Base-by-base conservation (phyloP, 2,888 invertebrate genomes). In the Troides helena region DNA sequence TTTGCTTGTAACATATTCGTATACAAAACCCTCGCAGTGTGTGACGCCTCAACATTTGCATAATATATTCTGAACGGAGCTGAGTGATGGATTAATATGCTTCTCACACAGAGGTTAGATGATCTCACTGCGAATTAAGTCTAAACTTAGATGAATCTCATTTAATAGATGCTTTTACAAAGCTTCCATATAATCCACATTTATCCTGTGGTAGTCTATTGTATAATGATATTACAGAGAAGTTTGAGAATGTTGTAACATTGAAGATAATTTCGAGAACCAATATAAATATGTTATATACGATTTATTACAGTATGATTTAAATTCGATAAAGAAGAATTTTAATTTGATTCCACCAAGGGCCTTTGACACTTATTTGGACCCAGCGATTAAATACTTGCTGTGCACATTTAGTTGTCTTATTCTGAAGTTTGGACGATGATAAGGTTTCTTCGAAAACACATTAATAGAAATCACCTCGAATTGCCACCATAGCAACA, bases 1-100 rank as follows among this genome's bases (percentile, higher is more conserved):
- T 50, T 60, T 63, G 59, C 60, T 59, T 63, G 67, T 67, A 50
- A 53, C 62, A 66, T 61, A 30, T 21, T 56, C 46, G 21, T 46
- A 64, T 60, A 61, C 61, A 50, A 62, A 46, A 18, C 60, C 14
- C 14, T 36, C n/a, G 57, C 63, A 63, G 62, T 68, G 5, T 53
- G 74, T 64, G 72, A 73, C 70, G 58, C 69, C 53, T 70, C 67
- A 65, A 68, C 50, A 79, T 82, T 81, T 77, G 75, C 79, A 82
- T 83, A 81, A 78, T 78, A 72, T 72, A 74, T 74, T 77, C 75
- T 76, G 65, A 75, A 74, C 78, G 78, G 80, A 79, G 80, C 73
- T 82, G 78, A 78, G 70, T 74, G 74, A 70, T 75, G 74, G 71
- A 74, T 83, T 77, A 75, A 46, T 77, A 83, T 82, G 79, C 83